Base-by-base conservation (phyloP, 2,797 vertebrate genomes). In the Crocidura indochinensis region DNA sequence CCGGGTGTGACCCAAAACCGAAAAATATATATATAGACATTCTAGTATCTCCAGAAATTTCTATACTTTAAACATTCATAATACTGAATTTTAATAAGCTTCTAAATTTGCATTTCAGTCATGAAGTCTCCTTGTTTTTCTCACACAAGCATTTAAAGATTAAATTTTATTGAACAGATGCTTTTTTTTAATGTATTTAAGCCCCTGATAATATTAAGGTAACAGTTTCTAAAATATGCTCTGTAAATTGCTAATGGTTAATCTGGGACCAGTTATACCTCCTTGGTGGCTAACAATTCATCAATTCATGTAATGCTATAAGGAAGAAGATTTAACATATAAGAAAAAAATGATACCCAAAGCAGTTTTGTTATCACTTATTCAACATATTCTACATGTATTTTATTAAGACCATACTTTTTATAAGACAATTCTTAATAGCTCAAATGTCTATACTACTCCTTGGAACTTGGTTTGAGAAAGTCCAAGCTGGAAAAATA, bases 171-270 rank as follows among this genome's bases (percentile, higher is more conserved):
- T 80, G 76, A 75, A 72, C 4, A 56, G 46, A 10, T 65, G 24
- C n/a, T n/a, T 38, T 44, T 44, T 51, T 69, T 73, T 49, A 65
- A 80, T 85, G n/a, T 81, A 60, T 72, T 85, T 81, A 81, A 72
- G 38, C 10, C 44, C 85, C 38, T 76, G 24, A n/a, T 80, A 75
- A 60, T 76, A 88, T 85, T 76, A 53, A 65, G 8, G 38, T 56
- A 91, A 71, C 3, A 19, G 38, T 85, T 91, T n/a, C 64, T 88
- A 72, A 91, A 85, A 85, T 88, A 53, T 44, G 5, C 46, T 85
- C 27, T 71, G 38, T 72, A 72, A 81, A 91, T 72, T 72, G 47
- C 67, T 76, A 91, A 81, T 44, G 19, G 26, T 72, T 89, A 44
- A 44, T 67, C 81, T 51, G 71, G 56, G n/a, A 76, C n/a, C n/a